A percentile compares a stretch with the other conserved stretches of the same genome.
Conservation (phyloP, 2,113 vertebrate species). For the Oenanthe melanoleuca region DNA sequence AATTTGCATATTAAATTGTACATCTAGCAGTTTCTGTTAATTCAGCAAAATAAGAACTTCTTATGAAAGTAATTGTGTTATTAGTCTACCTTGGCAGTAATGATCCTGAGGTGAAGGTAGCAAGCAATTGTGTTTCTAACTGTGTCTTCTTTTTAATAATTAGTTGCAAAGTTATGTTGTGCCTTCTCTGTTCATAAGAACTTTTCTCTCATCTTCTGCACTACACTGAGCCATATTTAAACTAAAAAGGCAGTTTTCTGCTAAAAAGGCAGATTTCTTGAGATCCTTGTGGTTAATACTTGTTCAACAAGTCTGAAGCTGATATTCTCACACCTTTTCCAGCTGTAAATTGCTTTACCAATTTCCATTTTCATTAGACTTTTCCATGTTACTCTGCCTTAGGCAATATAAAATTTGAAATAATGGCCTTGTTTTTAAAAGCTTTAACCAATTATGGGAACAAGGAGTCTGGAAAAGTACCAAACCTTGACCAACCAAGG, state of each 20-base stretch:
- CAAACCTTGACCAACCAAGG: background rate
- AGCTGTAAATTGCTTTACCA: constrained; percentile 1
- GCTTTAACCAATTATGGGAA: background rate
- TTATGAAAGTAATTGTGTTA: constrained; percentile 48
- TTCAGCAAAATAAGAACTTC: constrained; percentile 56
- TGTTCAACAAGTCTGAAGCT: background rate
- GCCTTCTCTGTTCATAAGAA: background rate
- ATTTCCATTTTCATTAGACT: constrained; percentile 23
- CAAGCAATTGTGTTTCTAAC: constrained; percentile 21
- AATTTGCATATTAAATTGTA: constrained; percentile 60
- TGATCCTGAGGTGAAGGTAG: constrained; percentile 9
- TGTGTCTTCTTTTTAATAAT: constrained; percentile 21
- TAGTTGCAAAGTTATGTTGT: background rate
- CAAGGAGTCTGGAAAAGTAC: background rate
- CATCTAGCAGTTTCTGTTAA: constrained; percentile 42
- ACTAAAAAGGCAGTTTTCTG: constrained; percentile 17
- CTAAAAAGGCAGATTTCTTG: constrained; percentile 21
- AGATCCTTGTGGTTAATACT: background rate
- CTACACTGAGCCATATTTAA: background rate
- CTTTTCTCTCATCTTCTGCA: constrained; percentile 1
- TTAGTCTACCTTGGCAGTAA: constrained; percentile 51
- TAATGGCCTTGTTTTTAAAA: constrained; percentile 7
- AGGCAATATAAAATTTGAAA: background rate
- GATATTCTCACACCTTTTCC: background rate
- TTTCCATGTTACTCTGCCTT: background rate